A percentile compares a stretch with the other conserved stretches of the same genome.
Conservation (phyloP, 2,113 vertebrate species). For the Ochotona curzoniae region DNA sequence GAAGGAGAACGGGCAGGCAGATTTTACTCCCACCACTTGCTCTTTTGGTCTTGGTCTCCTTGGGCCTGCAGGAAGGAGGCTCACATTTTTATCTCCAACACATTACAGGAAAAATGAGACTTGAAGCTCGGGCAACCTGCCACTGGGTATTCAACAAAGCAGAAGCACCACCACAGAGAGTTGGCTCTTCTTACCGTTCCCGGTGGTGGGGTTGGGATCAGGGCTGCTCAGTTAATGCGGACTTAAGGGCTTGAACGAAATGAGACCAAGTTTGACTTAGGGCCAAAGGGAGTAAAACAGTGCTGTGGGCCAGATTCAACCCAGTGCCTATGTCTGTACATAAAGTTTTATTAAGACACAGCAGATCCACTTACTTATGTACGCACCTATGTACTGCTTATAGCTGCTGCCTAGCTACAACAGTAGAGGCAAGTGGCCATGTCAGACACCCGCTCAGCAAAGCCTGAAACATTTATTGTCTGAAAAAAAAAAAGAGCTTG, state of each 20-base stretch:
- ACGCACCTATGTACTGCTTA: not conserved
- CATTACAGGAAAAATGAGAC: not conserved
- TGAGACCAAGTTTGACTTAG: not conserved
- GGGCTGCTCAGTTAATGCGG: not conserved
- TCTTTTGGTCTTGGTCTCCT: not conserved
- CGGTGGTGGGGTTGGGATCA: not conserved
- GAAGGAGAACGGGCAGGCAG: not conserved
- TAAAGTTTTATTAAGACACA: slow-evolving; percentile 31
- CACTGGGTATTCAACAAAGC: not conserved
- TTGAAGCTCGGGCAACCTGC: not conserved
- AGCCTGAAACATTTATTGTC: not conserved
- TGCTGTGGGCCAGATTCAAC: not conserved
- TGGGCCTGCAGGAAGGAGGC: not conserved
- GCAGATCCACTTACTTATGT: not conserved
- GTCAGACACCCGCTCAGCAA: not conserved
- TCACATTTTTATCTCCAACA: not conserved
- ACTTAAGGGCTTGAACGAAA: not conserved
- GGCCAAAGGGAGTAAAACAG: not conserved
- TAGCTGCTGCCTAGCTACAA: not conserved
- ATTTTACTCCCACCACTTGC: not conserved
- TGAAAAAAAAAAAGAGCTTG: not conserved
- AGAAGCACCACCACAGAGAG: not conserved
- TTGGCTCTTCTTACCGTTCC: not conserved
- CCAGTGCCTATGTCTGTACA: not conserved
- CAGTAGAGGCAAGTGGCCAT: not conserved